Evolutionary conservation across 2,888 invertebrate genomes (phyloP).

Genomic region (Phyllotreta striolata): DNA sequence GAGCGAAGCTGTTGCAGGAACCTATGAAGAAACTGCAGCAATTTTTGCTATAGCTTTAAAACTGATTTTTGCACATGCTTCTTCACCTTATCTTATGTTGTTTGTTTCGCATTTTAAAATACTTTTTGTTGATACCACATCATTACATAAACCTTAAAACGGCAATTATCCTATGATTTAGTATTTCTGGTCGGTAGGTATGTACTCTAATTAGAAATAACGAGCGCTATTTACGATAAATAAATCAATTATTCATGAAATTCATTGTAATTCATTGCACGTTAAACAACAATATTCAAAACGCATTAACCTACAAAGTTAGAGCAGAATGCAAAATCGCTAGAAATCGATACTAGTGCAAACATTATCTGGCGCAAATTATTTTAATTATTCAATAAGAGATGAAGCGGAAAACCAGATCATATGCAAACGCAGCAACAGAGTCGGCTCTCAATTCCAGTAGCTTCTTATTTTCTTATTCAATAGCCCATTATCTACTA

Average conservation of each 20-base stretch:
- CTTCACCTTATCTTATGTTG: neutral
- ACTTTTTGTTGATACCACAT: neutral
- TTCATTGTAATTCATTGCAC: too few species aligned
- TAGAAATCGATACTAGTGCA: constrained; percentile 5
- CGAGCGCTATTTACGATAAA: too few species aligned
- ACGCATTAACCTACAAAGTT: constrained; percentile 10
- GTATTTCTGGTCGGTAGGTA: too few species aligned
- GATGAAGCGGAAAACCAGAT: constrained; percentile 10
- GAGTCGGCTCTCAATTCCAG: too few species aligned
- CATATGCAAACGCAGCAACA: neutral
- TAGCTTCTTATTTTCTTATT: too few species aligned
- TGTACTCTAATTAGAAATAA: too few species aligned
- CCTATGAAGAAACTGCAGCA: constrained; percentile 9
- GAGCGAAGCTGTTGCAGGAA: constrained; percentile 20
- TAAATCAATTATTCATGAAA: too few species aligned
- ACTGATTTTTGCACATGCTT: constrained; percentile 11
- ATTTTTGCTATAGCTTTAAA: neutral
- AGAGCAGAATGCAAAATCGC: constrained; percentile 8
- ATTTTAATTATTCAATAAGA: constrained; percentile 7
- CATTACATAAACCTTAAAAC: neutral
- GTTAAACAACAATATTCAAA: neutral
- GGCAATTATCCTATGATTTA: too few species aligned
- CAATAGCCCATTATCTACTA: too few species aligned
- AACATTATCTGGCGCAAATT: constrained; percentile 13
- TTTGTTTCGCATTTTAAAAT: too few species aligned